Conservation (phyloP, 92 coral and sea anemone species). For the Zoanthus solanderi region DNA sequence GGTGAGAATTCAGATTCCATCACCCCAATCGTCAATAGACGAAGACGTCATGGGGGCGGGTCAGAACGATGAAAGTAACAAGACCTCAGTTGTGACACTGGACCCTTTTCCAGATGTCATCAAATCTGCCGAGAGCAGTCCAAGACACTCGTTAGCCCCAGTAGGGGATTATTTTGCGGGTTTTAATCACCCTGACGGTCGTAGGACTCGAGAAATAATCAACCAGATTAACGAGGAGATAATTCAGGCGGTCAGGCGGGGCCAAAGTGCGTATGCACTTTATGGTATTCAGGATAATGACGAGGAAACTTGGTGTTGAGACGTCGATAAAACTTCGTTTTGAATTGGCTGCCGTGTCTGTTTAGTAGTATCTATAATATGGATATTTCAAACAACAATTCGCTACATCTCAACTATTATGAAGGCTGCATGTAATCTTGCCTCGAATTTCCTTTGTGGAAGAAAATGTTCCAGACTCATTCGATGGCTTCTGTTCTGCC, state of each 20-base stretch:
- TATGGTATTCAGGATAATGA: constrained; percentile 95
- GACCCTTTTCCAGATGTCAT: constrained; percentile 99
- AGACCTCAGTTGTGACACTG: constrained; percentile 65
- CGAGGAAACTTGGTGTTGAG: constrained; percentile 99
- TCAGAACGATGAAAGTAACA: constrained; percentile 50
- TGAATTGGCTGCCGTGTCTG: background rate
- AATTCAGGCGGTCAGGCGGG: constrained; percentile 87
- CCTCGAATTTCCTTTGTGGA: background rate
- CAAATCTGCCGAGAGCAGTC: constrained; percentile 97
- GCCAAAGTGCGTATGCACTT: constrained; percentile 93
- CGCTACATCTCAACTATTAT: background rate
- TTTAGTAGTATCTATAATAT: background rate
- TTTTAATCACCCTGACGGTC: constrained; percentile 64
- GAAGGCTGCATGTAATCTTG: background rate
- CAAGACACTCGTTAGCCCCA: constrained; percentile 85
- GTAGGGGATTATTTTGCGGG: constrained; percentile 70
- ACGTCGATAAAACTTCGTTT: background rate
- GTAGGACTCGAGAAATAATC: constrained; percentile 80
- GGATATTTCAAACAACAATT: background rate
- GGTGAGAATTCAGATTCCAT: constrained; percentile 77
- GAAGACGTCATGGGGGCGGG: constrained; percentile 34
- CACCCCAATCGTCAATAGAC: constrained; percentile 67
- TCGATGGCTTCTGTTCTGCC: background rate
- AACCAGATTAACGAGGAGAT: constrained; percentile 89
- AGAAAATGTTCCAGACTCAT: background rate